Evolutionary conservation across 2,113 vertebrate species (phyloP), one percentile per base, ranked within the genome.

Genomic region (Abramis brama): DNA sequence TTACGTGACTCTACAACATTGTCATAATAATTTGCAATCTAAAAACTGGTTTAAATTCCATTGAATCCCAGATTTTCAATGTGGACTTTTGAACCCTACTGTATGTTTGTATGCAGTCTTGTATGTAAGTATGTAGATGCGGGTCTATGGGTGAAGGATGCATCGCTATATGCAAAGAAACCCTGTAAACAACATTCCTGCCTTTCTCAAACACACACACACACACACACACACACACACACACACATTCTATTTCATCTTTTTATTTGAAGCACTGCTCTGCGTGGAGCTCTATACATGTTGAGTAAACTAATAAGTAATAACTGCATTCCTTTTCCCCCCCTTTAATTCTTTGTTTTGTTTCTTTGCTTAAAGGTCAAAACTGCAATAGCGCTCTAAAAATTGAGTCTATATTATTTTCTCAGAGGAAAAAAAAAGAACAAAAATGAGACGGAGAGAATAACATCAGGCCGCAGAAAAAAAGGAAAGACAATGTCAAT

Each of bases 321-420:
- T 52, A 85, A 85, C 15, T n/a, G 15, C 27, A 45, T 71, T 71
- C 9, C 59, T 85, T 55, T 33, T 64, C 8, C 3, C 62, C 79
- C 15, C 15, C 47, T 47, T 5, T 64, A 66, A 45, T 57, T 62
- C 70, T 82, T 47, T 23, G 6, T 30, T 55, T 50, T 50, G 64
- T 30, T 87, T 68, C 60, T 79, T 66, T 75, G 21, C 25, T 75
- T 78, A 60, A 88, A 85, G 64, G 83, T 64, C 71, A 85, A 33
- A 27, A 83, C 83, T 79, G 74, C 57, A 79, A 86, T 25, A 23
- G 25, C 8, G 17, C 3, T 60, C 6, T 3, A 6, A 88, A 43
- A 87, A 62, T 43, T 25, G 75, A 71, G 23, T 52, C 71, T 80
- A 64, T 27, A 80, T 45, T 10, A 45, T 80, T 64, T 62, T 80